Conservation (phyloP, 1,140 invertebrate species). For the Drosophila funebris region DNA sequence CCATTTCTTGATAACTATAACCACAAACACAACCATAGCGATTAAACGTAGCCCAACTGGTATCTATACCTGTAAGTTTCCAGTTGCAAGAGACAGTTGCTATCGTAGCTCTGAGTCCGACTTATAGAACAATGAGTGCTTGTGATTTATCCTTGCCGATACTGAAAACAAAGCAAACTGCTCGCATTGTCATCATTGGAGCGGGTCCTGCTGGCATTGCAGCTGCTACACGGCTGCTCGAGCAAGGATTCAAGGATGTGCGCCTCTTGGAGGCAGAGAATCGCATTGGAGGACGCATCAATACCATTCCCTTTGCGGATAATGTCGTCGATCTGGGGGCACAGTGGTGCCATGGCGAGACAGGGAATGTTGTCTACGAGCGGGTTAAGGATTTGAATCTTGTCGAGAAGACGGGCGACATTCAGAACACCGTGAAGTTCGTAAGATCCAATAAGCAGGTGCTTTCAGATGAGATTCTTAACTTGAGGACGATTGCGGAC, state of each 20-base stretch:
- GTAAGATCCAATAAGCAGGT: slow-evolving; percentile 78
- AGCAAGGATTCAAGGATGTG: slow-evolving; percentile 85
- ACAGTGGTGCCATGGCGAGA: slow-evolving; percentile 91
- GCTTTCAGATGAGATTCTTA: not conserved
- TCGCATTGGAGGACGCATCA: slow-evolving; percentile 89
- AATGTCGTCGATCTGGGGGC: slow-evolving; percentile 91
- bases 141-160: not conserved
- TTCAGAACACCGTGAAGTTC: slow-evolving; percentile 63
- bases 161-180: slow-evolving; percentile 48
- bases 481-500: not conserved
- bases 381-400: slow-evolving; percentile 86
- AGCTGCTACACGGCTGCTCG: slow-evolving; percentile 85
- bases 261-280: slow-evolving; percentile 87
- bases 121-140: slow-evolving; percentile 3
- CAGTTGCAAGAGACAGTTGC: not conserved
- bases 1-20: slow-evolving; percentile 18
- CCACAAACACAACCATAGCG: slow-evolving; percentile 2
- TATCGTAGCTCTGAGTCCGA: not conserved
- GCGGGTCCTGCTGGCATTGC: slow-evolving; percentile 86
- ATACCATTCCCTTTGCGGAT: slow-evolving; percentile 86
- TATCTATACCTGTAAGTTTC: slow-evolving; percentile 1
- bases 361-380: slow-evolving; percentile 88
- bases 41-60: not conserved
- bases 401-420: slow-evolving; percentile 62
- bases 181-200: slow-evolving; percentile 85